phyloP scores from a whole-genome alignment of 2,113 vertebrate species.

The Mormyrus iriodes region DNA sequence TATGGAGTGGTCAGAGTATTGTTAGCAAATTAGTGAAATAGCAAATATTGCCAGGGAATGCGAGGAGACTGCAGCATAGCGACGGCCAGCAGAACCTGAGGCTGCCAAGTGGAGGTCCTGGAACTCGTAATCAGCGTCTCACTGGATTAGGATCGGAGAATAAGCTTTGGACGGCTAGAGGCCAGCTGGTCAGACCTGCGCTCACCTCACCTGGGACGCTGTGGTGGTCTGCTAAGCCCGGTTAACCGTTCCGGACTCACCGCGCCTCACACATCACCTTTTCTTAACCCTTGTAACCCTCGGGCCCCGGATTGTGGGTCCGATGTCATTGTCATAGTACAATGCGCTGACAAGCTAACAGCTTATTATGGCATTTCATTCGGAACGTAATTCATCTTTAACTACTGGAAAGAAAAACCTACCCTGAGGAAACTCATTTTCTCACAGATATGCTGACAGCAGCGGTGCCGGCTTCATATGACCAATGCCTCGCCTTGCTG shows the following conservation, averaged over 20 bases:
- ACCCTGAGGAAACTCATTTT: background rate
- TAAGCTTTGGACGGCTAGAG: background rate
- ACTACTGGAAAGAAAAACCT: background rate
- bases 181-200: background rate
- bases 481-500: background rate
- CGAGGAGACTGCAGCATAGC: slow-evolving; percentile 4
- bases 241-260: background rate
- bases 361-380: slow-evolving; percentile 5
- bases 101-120: slow-evolving; percentile 27
- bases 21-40: slow-evolving; percentile 49
- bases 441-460: background rate
- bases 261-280: background rate
- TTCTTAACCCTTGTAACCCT: background rate
- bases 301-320: background rate
- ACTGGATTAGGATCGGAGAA: slow-evolving; percentile 19
- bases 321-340: background rate
- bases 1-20: slow-evolving; percentile 44
- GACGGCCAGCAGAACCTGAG: slow-evolving; percentile 23
- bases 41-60: slow-evolving; percentile 39
- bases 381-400: background rate
- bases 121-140: slow-evolving; percentile 29
- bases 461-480: background rate
- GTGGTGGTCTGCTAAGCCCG: background rate
- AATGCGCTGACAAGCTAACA: background rate
- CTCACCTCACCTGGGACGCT: background rate